Base-by-base conservation (phyloP, 1,140 invertebrate species). In the Macrostomum lignano region DNA sequence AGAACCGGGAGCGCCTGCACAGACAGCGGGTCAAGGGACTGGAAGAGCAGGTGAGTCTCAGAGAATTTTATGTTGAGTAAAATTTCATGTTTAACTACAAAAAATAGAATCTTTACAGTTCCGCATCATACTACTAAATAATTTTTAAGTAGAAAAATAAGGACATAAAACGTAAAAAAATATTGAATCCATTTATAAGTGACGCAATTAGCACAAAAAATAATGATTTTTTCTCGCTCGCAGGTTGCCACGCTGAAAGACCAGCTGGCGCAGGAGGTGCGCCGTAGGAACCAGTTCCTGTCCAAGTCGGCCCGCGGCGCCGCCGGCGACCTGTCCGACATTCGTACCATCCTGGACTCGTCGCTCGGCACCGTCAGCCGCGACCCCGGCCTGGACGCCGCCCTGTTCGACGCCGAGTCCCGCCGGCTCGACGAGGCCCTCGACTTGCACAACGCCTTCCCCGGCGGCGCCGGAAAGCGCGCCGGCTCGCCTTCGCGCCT, bases 201-300 rank as follows among this genome's bases (percentile, higher is more conserved):
- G n/a, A n/a, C n/a, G n/a, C n/a, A 38, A 21, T 21, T 31, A 7
- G 21, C 10, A 5, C 13, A 24, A 21, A 2, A 0, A 9, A 9
- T 31, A n/a, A 7, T 11, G 25, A 11, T 17, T 26, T 19, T 34
- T 23, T 31, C 32, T 36, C 21, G 13, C 36, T 41, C 9, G 22
- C 37, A 52, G 50, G 37, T 46, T 26, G 37, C 44, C 29, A 53
- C 49, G 2, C 47, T 78, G 26, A 67, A 74, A 25, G 70, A 74
- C 36, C 76, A 82, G 55, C 60, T 82, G 28, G 67, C 69, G 29
- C 72, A 76, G 43, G 76, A 81, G 59, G 70, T 78, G 14, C 74
- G 74, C 42, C 66, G 74, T 6, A 65, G 76, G 4, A 75, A 81
- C 48, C 63, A 71, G 40, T 82, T 77, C 55, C 68, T 81, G 4